Base-by-base conservation (phyloP, 2,797 vertebrate species). In the Gymnothorax javanicus region DNA sequence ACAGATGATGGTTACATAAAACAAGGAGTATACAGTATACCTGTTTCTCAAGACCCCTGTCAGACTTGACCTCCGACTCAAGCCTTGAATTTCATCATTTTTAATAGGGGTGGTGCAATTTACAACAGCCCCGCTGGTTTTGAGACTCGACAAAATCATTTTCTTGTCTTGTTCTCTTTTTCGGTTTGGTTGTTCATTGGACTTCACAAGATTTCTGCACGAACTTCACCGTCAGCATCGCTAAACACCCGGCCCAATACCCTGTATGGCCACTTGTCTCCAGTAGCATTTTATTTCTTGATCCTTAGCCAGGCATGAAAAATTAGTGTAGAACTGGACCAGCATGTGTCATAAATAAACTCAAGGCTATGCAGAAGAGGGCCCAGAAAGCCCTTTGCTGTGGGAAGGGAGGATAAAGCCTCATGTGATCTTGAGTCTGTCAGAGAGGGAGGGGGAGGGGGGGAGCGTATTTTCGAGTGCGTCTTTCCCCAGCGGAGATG, bases 361-460 rank as follows among this genome's bases (percentile, higher is more conserved):
- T 92, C 92, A 89, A 92, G 91, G 91, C 92, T 94, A 94, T 92
- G 90, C 94, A 94, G 94, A 90, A 90, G 90, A 89, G 90, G 91
- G 84, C 89, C 89, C 90, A 92, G 93, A 94, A 94, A 93, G 88
- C 90, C 90, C 89, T 95, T 95, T 81, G 93, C 94, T 94, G 94
- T 93, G 91, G 89, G 92, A 91, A 91, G 90, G 89, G 90, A 81
- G 94, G 94, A 93, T 94, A 89, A 94, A 92, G 94, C 93, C 93
- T 92, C 91, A 91, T 92, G 87, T 95, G 95, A 96, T 96, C 95
- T 92, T 92, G 93, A 89, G 88, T 93, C 91, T 95, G 95, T 96
- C 94, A 92, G 94, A 88, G 84, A 91, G 93, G 94, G 89, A 91
- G 75, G 20, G 79, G 52, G 52, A 5, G 20, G 54, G 33, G 33